A percentile compares a stretch with the other conserved stretches of the same genome.
phyloP scores from a whole-genome alignment of 2,888 invertebrate species.

The Ceraclea dissimilis region DNA sequence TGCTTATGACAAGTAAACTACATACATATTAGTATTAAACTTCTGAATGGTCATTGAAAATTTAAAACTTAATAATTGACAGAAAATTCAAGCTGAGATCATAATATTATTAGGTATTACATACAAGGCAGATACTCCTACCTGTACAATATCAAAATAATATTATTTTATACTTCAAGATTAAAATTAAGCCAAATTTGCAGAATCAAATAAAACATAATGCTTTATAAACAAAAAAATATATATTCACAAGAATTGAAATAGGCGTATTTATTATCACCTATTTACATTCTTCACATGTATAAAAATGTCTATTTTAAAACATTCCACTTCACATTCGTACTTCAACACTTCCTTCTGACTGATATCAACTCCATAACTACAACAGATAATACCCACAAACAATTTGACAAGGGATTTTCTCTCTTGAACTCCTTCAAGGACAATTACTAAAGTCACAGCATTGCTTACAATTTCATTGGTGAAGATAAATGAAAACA shows the following conservation, averaged over 20 bases:
- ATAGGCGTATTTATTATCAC: not conserved
- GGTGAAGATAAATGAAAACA: too few relatives aligned
- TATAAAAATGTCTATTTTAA: slow-evolving; percentile 6
- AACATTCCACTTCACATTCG: not conserved
- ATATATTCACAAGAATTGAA: slow-evolving; percentile 8
- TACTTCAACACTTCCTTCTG: slow-evolving; percentile 2
- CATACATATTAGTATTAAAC: slow-evolving; percentile 6
- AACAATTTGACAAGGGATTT: too few relatives aligned
- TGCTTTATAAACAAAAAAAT: slow-evolving; percentile 9
- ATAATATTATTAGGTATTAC: too few relatives aligned
- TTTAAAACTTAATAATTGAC: slow-evolving; percentile 21
- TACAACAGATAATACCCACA: too few relatives aligned
- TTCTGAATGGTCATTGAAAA: not conserved
- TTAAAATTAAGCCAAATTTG: slow-evolving; percentile 18
- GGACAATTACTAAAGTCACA: too few relatives aligned
- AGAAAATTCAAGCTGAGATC: slow-evolving; percentile 25
- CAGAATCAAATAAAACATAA: slow-evolving; percentile 8
- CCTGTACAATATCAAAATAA: slow-evolving; percentile 23
- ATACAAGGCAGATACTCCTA: too few relatives aligned
- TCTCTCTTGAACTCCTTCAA: too few relatives aligned
- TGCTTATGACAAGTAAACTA: too few relatives aligned
- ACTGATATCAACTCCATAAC: slow-evolving; percentile 4
- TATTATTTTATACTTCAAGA: slow-evolving; percentile 8
- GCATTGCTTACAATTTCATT: too few relatives aligned
- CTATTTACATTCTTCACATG: not conserved